phyloP scores from a whole-genome alignment of 2,888 invertebrate species.

The Eledona agricola region DNA sequence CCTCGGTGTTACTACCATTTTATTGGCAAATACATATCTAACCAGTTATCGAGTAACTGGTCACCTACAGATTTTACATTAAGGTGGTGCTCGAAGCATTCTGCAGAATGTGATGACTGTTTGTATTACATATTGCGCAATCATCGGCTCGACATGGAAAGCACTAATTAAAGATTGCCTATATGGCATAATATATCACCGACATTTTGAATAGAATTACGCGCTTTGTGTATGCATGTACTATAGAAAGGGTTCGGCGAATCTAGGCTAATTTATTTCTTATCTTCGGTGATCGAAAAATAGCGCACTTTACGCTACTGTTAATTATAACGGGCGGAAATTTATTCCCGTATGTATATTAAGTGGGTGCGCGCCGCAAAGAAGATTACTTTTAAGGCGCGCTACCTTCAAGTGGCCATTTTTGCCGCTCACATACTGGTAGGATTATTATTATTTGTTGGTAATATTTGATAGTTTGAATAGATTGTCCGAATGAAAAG shows the following conservation, averaged over 20 bases:
- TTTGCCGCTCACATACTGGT: conserved; percentile 18
- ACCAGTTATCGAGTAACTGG: conserved; percentile 3
- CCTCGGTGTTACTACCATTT: conserved; percentile 21
- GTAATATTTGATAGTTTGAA: conserved; percentile 27
- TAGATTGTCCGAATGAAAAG: conserved; percentile 31
- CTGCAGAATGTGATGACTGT: conserved; percentile 30
- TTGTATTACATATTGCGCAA: conserved; percentile 25
- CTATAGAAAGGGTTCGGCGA: conserved; percentile 39
- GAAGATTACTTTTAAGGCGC: conserved; percentile 17
- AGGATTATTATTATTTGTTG: conserved; percentile 23
- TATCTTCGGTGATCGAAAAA: conserved; percentile 36
- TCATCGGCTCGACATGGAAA: conserved; percentile 24
- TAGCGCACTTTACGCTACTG: conserved; percentile 23
- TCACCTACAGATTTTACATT: conserved; percentile 18
- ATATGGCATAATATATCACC: conserved; percentile 42
- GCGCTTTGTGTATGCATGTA: too few relatives aligned
- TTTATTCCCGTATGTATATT: conserved; percentile 1
- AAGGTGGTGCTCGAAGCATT: conserved; percentile 23
- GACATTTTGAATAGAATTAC: conserved; percentile 39
- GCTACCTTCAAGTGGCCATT: conserved; percentile 7
- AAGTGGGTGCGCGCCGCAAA: conserved; percentile 1
- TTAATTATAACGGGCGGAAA: conserved; percentile 13
- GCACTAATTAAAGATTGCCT: conserved; percentile 41
- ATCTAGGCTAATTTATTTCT: conserved; percentile 41
- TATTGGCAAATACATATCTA: conserved; percentile 16